A percentile compares a stretch with the other conserved stretches of the same genome.
Conservation (phyloP, 2,797 vertebrate genomes). For the Lithobates sylvaticus region DNA sequence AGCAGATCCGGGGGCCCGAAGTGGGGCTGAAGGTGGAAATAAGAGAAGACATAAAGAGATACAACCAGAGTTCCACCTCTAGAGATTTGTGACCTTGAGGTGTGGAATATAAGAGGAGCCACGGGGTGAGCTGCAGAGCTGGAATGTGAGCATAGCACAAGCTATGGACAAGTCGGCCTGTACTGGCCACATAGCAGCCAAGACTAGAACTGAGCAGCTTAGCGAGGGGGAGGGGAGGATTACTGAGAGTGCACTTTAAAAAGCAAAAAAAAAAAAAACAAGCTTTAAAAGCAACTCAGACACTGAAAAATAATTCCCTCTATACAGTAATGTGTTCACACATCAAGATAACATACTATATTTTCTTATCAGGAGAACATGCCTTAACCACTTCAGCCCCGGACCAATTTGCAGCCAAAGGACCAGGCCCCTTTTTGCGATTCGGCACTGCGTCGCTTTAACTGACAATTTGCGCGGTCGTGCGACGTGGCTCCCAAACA, state of each 20-base stretch:
- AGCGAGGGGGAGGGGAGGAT: not conserved
- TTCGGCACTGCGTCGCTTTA: no score
- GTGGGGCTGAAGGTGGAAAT: no score
- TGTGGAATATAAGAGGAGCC: not conserved
- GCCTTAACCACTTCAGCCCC: no score
- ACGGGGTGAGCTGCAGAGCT: no score
- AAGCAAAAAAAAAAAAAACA: not conserved
- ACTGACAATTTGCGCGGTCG: no score
- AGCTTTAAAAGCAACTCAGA: not conserved
- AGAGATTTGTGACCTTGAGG: conserved; percentile 26
- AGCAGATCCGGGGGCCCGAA: no score
- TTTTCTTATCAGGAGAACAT: no score
- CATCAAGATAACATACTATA: not conserved
- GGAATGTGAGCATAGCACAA: conserved; percentile 15
- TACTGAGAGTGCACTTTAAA: not conserved
- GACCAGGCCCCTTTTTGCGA: no score
- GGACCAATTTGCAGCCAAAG: no score
- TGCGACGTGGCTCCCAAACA: no score
- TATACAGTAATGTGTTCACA: not conserved
- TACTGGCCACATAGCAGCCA: not conserved
- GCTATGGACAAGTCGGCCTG: not conserved
- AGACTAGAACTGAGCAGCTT: conserved; percentile 20
- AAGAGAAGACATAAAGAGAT: no score
- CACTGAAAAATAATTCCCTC: not conserved
- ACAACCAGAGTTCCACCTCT: no score